Conservation (phyloP, 2,888 invertebrate genomes). For the Acanthoscelides obtectus region DNA sequence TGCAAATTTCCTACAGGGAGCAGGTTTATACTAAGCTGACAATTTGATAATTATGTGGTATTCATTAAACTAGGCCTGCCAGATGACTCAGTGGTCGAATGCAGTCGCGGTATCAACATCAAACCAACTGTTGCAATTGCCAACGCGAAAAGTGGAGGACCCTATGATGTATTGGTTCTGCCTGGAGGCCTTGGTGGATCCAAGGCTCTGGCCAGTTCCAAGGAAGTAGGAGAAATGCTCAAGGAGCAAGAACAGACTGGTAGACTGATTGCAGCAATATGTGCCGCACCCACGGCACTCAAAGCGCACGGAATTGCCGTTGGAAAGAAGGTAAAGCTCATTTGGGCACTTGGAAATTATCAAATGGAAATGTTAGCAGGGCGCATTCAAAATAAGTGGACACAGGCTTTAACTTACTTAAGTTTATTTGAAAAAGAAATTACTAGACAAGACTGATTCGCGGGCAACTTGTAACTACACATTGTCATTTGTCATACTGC, state of each 20-base stretch:
- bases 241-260: constrained; percentile 73
- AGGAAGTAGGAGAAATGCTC: constrained; percentile 71
- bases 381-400: too few relatives aligned
- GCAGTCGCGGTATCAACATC: constrained; percentile 79
- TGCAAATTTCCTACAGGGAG: too few relatives aligned
- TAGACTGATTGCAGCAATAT: constrained; percentile 86
- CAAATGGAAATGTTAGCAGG: too few relatives aligned
- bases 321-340: constrained; percentile 66
- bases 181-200: constrained; percentile 90
- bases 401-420: too few relatives aligned
- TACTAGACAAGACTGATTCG: too few relatives aligned
- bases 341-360: too few relatives aligned
- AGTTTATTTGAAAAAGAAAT: too few relatives aligned
- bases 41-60: constrained; percentile 29
- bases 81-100: constrained; percentile 62
- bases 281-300: constrained; percentile 91
- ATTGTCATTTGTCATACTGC: too few relatives aligned
- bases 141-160: constrained; percentile 52
- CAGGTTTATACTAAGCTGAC: too few relatives aligned
- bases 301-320: constrained; percentile 74
- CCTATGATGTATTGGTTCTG: constrained; percentile 73
- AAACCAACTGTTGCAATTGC: constrained; percentile 71
- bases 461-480: too few relatives aligned
- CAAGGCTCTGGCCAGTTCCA: constrained; percentile 70
- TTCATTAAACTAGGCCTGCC: constrained; percentile 83